Percentiles rank a stretch among this genome's conserved stretches.
Evolutionary conservation across 2,113 vertebrate genomes (phyloP).

Genomic region (Hucho hucho): DNA sequence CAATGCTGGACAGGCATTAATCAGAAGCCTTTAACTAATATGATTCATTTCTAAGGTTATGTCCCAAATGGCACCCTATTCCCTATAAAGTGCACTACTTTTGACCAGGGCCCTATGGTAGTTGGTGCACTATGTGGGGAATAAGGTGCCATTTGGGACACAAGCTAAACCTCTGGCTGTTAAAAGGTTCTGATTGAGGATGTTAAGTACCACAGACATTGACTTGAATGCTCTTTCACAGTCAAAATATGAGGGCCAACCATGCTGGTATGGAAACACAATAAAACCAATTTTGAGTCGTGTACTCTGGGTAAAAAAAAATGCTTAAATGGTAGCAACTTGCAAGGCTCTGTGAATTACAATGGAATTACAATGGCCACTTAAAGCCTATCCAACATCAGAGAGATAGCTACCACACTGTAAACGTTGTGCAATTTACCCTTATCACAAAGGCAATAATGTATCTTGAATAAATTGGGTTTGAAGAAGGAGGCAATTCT

Average conservation of each 20-base stretch:
- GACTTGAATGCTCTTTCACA: background rate
- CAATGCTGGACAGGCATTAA: conserved; percentile 29
- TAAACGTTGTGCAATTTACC: background rate
- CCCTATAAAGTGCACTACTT: no score
- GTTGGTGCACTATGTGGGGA: no score
- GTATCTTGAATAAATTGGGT: background rate
- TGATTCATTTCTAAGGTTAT: conserved; percentile 8
- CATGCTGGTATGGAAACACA: no score
- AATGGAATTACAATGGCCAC: background rate
- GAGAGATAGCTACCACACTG: background rate
- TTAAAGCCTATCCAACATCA: background rate
- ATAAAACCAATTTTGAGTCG: background rate
- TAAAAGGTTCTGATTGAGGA: background rate
- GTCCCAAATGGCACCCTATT: no score
- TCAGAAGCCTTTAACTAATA: conserved; percentile 28
- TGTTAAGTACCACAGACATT: background rate
- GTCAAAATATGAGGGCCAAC: background rate
- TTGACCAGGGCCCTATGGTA: no score
- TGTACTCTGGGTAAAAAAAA: background rate
- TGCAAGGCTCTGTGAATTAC: background rate
- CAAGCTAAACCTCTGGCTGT: background rate
- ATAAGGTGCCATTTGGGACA: no score
- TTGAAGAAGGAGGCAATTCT: background rate
- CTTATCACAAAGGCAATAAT: background rate
- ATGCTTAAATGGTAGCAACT: background rate